Evolutionary conservation across 2,797 vertebrate species (phyloP).

Genomic region (Sebastes itinus): DNA sequence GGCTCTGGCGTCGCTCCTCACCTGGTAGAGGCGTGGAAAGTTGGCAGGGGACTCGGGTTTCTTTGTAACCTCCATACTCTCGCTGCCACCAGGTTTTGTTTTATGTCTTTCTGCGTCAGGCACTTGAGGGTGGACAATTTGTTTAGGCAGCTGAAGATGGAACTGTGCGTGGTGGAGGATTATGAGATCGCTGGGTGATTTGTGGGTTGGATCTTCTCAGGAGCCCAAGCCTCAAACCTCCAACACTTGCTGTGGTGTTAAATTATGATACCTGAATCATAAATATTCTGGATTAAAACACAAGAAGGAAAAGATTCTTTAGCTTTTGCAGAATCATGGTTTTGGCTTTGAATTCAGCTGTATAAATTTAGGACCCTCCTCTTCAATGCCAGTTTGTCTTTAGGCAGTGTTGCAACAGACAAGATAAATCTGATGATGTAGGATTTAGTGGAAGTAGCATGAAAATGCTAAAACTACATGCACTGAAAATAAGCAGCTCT

Average conservation of each 20-base stretch:
- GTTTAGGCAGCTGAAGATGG: constrained; percentile 83
- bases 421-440: constrained; percentile 62
- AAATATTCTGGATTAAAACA: constrained; percentile 50
- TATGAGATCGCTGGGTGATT: constrained; percentile 81
- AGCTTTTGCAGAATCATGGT: constrained; percentile 36
- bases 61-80: constrained; percentile 62
- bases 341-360: constrained; percentile 44
- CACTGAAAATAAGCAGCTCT: constrained; percentile 70
- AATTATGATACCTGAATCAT: constrained; percentile 48
- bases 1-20: constrained; percentile 52
- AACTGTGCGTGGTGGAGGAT: constrained; percentile 73
- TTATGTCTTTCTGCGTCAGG: constrained; percentile 71
- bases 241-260: constrained; percentile 54
- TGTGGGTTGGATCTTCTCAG: constrained; percentile 68
- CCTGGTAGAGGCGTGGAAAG: constrained; percentile 61
- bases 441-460: constrained; percentile 48
- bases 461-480: constrained; percentile 49
- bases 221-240: constrained; percentile 49
- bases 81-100: constrained; percentile 66
- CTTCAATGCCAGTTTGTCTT: constrained; percentile 35
- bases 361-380: constrained; percentile 29
- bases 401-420: constrained; percentile 46
- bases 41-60: constrained; percentile 46
- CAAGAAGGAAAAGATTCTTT: constrained; percentile 26
- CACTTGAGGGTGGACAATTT: constrained; percentile 79